Conservation (phyloP, 1,140 invertebrate genomes). For the Orussus abietinus region DNA sequence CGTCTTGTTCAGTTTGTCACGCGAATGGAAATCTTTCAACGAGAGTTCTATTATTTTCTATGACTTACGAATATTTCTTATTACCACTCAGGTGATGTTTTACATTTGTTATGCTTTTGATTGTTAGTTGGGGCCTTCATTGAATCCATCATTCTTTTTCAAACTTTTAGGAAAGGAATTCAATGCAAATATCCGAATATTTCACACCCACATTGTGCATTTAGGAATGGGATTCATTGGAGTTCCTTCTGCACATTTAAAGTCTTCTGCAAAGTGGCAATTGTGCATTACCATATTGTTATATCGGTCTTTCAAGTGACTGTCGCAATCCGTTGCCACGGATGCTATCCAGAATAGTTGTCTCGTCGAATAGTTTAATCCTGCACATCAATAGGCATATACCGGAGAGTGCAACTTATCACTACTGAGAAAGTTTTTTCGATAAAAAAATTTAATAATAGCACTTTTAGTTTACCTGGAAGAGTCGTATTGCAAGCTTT, state of each 20-base stretch:
- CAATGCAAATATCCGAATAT: too few relatives aligned
- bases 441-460: not conserved
- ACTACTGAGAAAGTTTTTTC: not conserved
- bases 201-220: conserved; percentile 19
- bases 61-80: too few relatives aligned
- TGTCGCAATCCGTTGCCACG: conserved; percentile 15
- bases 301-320: conserved; percentile 12
- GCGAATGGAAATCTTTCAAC: too few relatives aligned
- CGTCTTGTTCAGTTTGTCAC: too few relatives aligned
- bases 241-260: conserved; percentile 11
- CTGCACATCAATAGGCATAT: conserved; percentile 4
- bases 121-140: not conserved
- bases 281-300: conserved; percentile 16
- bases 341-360: conserved; percentile 17
- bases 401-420: not conserved
- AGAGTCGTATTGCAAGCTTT: conserved; percentile 3
- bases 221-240: conserved; percentile 9
- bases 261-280: conserved; percentile 10
- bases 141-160: too few relatives aligned
- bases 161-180: too few relatives aligned
- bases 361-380: conserved; percentile 10
- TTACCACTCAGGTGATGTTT: too few relatives aligned
- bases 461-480: conserved; percentile 7
- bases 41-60: too few relatives aligned
- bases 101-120: too few relatives aligned